phyloP scores from a whole-genome alignment of 2,797 vertebrate species.

The Brotula barbata region DNA sequence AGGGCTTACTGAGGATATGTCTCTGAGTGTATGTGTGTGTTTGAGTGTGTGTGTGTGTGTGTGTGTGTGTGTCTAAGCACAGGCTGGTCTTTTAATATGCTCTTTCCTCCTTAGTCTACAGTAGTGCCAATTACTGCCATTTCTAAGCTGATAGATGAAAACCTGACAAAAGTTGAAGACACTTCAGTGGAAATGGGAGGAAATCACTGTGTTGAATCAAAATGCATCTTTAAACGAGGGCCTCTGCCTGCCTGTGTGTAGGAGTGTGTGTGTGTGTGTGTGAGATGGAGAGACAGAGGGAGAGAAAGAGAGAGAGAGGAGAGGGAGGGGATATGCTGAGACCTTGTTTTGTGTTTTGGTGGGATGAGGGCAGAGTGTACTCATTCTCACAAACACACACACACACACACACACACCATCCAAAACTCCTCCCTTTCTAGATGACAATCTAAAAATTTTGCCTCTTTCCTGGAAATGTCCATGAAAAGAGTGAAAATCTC shows the following conservation, averaged over 20 bases:
- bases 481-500: constrained; percentile 14
- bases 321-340: too few relatives aligned
- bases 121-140: constrained; percentile 41
- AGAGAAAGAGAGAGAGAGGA: too few relatives aligned
- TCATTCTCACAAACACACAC: constrained; percentile 2
- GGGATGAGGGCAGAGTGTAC: not conserved
- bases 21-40: not conserved
- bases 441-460: not conserved
- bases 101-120: constrained; percentile 11
- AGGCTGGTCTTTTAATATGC: not conserved
- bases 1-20: not conserved
- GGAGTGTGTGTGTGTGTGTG: constrained; percentile 3
- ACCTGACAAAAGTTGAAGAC: constrained; percentile 41
- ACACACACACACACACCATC: constrained; percentile 12
- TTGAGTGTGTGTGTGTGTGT: not conserved
- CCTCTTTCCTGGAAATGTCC: constrained; percentile 32
- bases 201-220: constrained; percentile 48
- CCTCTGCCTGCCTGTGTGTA: constrained; percentile 9
- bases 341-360: too few relatives aligned
- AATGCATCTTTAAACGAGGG: constrained; percentile 34
- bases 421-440: constrained; percentile 7
- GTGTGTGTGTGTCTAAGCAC: not conserved
- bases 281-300: too few relatives aligned
- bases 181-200: constrained; percentile 29
- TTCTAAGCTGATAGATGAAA: constrained; percentile 44